Conservation (phyloP, 2,113 vertebrate genomes). For the Psilopsiagon aurifrons region DNA sequence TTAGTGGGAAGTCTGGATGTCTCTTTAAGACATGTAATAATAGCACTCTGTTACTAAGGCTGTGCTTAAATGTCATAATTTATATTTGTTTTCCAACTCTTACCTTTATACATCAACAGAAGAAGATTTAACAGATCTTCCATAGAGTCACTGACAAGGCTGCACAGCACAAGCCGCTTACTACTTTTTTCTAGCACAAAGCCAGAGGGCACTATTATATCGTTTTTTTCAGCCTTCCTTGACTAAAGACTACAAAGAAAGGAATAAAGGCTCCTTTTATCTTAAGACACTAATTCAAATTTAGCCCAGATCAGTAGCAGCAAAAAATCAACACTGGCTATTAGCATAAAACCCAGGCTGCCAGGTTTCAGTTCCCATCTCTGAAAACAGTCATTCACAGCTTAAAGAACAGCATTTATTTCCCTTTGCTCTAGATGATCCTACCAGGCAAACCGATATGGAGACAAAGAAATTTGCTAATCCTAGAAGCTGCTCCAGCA, state of each 20-base stretch:
- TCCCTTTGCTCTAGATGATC: neutral
- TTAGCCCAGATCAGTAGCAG: neutral
- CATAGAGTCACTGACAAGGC: neutral
- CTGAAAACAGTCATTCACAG: neutral
- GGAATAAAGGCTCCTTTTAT: conserved; percentile 14
- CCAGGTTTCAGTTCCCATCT: neutral
- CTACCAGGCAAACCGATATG: neutral
- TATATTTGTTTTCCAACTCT: neutral
- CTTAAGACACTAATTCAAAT: neutral
- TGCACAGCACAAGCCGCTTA: neutral
- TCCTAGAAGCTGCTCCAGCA: neutral
- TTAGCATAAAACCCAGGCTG: neutral
- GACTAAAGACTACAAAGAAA: neutral
- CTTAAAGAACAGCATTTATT: neutral
- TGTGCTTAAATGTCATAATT: neutral
- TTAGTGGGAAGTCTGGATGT: neutral
- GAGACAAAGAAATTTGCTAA: neutral
- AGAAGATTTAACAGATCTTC: neutral
- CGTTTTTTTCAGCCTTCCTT: neutral
- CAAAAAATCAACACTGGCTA: neutral
- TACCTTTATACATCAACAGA: neutral
- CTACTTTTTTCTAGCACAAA: conserved; percentile 2
- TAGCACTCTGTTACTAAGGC: neutral
- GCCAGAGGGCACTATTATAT: conserved; percentile 54
- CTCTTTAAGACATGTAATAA: neutral